Evolutionary conservation across 2,113 vertebrate genomes (phyloP), one percentile per base, ranked within the genome.

Genomic region (Amazona guildingii): DNA sequence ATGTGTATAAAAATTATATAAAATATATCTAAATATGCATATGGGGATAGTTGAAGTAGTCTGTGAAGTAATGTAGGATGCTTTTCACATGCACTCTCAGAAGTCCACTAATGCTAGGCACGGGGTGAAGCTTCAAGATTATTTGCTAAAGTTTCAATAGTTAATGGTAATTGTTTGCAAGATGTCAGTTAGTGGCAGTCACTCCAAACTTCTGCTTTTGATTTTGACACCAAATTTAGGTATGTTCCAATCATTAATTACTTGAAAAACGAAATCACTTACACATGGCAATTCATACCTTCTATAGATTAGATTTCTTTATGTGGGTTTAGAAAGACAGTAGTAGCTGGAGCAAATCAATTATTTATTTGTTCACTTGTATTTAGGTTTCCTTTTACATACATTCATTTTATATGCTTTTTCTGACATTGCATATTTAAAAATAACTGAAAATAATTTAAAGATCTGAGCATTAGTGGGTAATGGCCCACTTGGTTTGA

Each of bases 381-480:
- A 61, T 97, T 96, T 97, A 98, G 96, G 83, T 97, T 97, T 98
- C 79, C 97, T 97, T 98, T 98, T 98, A 95, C 95, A 95, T 97
- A 94, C 78, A 88, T 98, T 97, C 98, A 98, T 98, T 98, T 99
- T 98, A 93, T 98, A 98, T 98, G 95, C 97, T 98, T 99, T 95
- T 98, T 98, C 92, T 98, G 97, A 96, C 93, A 97, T 97, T 96
- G 85, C 92, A 82, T 98, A 97, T 98, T 98, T 98, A 92, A 98
- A 98, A 97, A 86, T 35, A 97, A 97, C 95, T 97, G 97, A 95
- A 97, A 98, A 97, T 98, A 98, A 98, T 98, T 98, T 98, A 98
- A 98, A 97, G 79, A 95, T 97, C 88, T 97, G 96, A 97, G 91
- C 57, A 46, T 92, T 95, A 89, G 93, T 98, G 96, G 91, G 94